Percentiles rank a stretch among this genome's conserved stretches.
These are phyloP conservation scores for Torymus auratus DNA, from an alignment of 2,888 invertebrate species.

Conservation along the genomic window DNA sequence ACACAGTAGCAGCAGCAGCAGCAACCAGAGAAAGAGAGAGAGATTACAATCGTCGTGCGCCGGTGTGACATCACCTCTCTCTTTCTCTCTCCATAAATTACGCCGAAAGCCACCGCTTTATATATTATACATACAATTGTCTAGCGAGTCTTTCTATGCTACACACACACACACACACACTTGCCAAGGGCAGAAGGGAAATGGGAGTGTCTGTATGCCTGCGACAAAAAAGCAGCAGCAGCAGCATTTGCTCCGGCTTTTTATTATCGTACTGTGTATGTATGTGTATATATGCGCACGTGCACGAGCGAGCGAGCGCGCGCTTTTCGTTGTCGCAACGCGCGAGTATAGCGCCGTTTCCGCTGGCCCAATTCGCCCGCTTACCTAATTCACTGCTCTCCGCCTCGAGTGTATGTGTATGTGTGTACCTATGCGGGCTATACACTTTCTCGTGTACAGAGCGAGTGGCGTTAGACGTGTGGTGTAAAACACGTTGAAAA, in stretches of 20 bases:
- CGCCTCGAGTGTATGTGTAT: no score
- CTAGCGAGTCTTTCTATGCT: background rate
- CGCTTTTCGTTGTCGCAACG: slow-evolving; percentile 62
- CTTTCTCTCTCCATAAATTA: slow-evolving; percentile 6
- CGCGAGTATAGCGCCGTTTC: slow-evolving; percentile 59
- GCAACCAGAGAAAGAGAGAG: no score
- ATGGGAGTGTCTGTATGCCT: slow-evolving; percentile 45
- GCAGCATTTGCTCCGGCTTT: background rate
- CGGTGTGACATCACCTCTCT: slow-evolving; percentile 41
- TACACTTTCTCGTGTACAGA: no score
- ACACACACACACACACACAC: background rate
- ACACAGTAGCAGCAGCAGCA: background rate
- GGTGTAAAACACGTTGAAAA: no score
- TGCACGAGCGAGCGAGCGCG: slow-evolving; percentile 26
- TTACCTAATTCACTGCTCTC: slow-evolving; percentile 69
- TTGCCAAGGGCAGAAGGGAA: slow-evolving; percentile 54
- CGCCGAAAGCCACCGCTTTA: slow-evolving; percentile 4
- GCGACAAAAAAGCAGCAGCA: slow-evolving; percentile 5
- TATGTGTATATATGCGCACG: background rate
- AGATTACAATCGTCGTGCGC: slow-evolving; percentile 21
- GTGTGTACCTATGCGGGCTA: no score
- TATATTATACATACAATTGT: background rate
- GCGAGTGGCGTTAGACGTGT: no score
- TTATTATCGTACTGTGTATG: background rate
- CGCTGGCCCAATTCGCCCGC: slow-evolving; percentile 66